phyloP scores from a whole-genome alignment of 2,797 vertebrate species.

The Notolabrus celidotus region DNA sequence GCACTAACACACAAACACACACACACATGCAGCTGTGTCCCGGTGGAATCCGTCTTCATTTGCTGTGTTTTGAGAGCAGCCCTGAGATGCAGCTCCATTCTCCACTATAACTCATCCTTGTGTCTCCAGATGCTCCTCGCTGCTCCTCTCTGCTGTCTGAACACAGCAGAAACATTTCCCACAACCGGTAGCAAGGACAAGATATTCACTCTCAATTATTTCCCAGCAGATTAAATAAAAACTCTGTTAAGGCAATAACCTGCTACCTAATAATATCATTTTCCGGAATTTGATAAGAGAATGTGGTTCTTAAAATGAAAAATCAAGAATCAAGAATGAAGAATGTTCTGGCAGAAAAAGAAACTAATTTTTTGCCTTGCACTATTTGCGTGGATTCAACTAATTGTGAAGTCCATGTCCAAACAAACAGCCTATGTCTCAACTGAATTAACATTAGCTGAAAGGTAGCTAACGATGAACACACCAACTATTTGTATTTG shows the following conservation, averaged over 20 bases:
- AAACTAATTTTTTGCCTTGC: neutral
- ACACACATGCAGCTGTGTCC: constrained; percentile 11
- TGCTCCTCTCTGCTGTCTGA: constrained; percentile 27
- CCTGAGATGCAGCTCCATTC: constrained; percentile 56
- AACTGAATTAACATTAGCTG: no score
- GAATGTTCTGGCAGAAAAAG: neutral
- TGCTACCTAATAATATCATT: neutral
- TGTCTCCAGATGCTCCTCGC: constrained; percentile 50
- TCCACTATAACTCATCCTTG: constrained; percentile 61
- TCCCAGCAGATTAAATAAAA: constrained; percentile 27
- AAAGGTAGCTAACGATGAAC: no score
- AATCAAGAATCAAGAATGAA: no score
- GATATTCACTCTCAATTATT: constrained; percentile 16
- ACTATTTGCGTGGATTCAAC: no score
- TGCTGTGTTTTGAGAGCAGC: constrained; percentile 58
- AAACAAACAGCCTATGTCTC: no score
- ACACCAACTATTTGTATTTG: no score
- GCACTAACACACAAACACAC: constrained; percentile 30
- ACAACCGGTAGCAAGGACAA: constrained; percentile 1
- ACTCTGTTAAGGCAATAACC: neutral
- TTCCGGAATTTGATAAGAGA: neutral
- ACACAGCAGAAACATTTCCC: constrained; percentile 11
- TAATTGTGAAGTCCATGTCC: no score
- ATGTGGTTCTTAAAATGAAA: no score
- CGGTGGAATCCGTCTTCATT: constrained; percentile 75